phyloP scores from a whole-genome alignment of 2,797 vertebrate species.

The Melopsittacus undulatus region DNA sequence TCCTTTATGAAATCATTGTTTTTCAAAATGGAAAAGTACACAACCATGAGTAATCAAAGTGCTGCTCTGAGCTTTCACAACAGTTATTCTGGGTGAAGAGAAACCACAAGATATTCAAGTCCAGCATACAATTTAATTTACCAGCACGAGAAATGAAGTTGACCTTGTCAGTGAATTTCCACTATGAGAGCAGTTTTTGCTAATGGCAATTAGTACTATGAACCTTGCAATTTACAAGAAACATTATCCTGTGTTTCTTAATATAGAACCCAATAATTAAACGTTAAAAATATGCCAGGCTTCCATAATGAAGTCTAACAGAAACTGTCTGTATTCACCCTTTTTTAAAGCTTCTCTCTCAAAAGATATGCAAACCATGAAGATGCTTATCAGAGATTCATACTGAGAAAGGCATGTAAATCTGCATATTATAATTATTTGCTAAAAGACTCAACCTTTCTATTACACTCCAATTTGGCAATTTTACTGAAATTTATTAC shows the following conservation, averaged over 20 bases:
- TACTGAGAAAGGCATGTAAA: constrained; percentile 9
- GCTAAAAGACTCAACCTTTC: not conserved
- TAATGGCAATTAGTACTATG: not conserved
- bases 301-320: not conserved
- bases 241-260: not conserved
- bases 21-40: not conserved
- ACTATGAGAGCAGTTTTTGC: not conserved
- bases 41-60: not conserved
- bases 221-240: not conserved
- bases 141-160: not conserved
- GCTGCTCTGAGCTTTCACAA: not conserved
- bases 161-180: not conserved
- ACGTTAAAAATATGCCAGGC: not conserved
- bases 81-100: not conserved
- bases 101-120: not conserved
- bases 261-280: not conserved
- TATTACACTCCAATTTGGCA: not conserved
- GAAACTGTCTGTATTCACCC: not conserved
- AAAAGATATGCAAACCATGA: not conserved
- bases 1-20: not conserved
- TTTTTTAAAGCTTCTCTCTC: not conserved
- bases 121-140: not conserved
- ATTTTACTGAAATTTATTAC: not conserved
- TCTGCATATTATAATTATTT: not conserved
- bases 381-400: not conserved